Conservation (phyloP, 2,888 invertebrate species). For the Cephus spinipes region DNA sequence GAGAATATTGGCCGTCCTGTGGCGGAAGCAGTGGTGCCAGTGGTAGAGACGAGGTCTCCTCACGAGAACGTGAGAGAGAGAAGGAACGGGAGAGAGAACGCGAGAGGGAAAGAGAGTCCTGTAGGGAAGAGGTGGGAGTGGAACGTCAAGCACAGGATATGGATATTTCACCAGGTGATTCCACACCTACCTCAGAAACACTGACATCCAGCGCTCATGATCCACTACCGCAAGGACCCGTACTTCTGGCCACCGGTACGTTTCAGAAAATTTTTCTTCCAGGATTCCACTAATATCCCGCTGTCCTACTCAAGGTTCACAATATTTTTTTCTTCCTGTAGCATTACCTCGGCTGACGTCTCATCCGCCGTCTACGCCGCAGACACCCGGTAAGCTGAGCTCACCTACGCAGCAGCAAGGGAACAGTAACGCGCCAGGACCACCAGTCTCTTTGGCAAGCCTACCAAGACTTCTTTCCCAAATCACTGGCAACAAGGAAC, state of each 20-base stretch:
- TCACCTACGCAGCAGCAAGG: conserved; percentile 59
- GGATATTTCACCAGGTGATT: conserved; percentile 94
- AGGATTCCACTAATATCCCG: not conserved
- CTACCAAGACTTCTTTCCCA: conserved; percentile 69
- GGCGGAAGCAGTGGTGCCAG: conserved; percentile 53
- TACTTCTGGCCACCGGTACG: conserved; percentile 72
- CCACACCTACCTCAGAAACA: conserved; percentile 87
- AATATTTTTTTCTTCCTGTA: conserved; percentile 20
- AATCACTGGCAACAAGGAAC: conserved; percentile 67
- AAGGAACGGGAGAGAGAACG: conserved; percentile 53
- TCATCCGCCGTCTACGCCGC: conserved; percentile 66
- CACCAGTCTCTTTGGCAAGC: conserved; percentile 67
- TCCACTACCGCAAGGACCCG: conserved; percentile 71
- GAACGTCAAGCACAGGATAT: conserved; percentile 81
- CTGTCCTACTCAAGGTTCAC: not conserved
- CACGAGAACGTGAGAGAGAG: conserved; percentile 55
- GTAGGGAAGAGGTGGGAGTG: conserved; percentile 40
- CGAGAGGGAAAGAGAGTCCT: conserved; percentile 46
- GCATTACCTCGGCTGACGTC: conserved; percentile 76
- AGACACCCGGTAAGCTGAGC: conserved; percentile 57
- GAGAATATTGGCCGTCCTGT: conserved; percentile 63
- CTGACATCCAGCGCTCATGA: conserved; percentile 70
- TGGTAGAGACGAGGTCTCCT: conserved; percentile 59
- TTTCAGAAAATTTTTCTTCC: not conserved
- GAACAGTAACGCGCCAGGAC: conserved; percentile 64